These are phyloP conservation scores for Columbina picui DNA, from an alignment of 2,113 vertebrate genomes.

Conservation along the genomic window DNA sequence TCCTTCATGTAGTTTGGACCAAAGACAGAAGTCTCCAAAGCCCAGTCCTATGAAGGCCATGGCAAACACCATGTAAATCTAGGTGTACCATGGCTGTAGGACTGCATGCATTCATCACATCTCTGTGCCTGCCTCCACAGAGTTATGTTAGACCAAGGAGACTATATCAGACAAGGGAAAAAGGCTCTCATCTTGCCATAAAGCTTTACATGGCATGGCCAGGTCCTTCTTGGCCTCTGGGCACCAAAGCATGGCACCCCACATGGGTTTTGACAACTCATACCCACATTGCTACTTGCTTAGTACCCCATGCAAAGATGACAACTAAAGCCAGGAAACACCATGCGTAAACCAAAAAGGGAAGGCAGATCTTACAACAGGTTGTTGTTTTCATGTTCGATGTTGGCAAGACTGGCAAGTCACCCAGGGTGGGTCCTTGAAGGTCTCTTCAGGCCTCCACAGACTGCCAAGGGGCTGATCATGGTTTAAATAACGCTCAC, in stretches of 20 bases:
- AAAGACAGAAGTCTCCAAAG: background rate
- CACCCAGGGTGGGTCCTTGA: background rate
- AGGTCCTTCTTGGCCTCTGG: background rate
- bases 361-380: background rate
- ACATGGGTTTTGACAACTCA: background rate
- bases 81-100: background rate
- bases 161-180: background rate
- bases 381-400: background rate
- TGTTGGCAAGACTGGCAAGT: background rate
- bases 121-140: background rate
- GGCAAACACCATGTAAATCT: rapidly evolving
- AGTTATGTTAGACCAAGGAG: background rate
- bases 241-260: background rate
- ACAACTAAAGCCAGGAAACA: background rate
- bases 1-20: background rate
- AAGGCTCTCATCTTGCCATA: background rate
- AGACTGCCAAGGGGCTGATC: background rate
- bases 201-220: background rate
- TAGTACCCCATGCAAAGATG: background rate
- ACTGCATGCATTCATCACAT: background rate
- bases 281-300: background rate
- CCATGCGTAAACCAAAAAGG: background rate
- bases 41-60: background rate
- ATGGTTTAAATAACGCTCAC: background rate
- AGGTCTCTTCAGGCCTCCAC: background rate